Conservation (phyloP, 1,140 invertebrate genomes). For the Monomorium pharaonis region DNA sequence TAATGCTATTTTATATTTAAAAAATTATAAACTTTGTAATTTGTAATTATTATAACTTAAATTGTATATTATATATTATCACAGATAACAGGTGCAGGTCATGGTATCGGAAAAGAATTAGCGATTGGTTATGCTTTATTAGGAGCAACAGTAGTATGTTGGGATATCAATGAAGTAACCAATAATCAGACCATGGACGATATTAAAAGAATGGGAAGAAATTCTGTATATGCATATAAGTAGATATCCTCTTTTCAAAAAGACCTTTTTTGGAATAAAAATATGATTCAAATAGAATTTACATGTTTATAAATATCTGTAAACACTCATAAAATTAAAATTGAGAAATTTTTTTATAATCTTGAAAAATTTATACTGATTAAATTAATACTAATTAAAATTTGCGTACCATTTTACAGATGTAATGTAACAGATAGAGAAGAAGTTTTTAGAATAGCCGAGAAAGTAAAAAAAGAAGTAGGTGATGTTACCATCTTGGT, state of each 20-base stretch:
- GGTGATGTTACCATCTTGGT: constrained; percentile 90
- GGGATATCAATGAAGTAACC: constrained; percentile 93
- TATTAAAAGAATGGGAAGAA: constrained; percentile 84
- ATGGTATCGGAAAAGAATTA: constrained; percentile 95
- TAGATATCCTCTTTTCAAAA: constrained; percentile 66
- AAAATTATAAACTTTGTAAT: neutral
- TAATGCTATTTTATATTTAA: no score
- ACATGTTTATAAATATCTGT: neutral
- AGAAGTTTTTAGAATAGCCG: constrained; percentile 86
- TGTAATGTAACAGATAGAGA: constrained; percentile 89
- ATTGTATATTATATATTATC: constrained; percentile 12
- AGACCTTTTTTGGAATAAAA: neutral
- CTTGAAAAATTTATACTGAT: no score
- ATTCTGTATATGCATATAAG: constrained; percentile 85
- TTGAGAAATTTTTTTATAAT: no score
- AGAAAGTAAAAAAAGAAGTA: constrained; percentile 87
- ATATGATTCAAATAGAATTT: neutral
- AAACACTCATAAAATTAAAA: no score
- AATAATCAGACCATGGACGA: constrained; percentile 88
- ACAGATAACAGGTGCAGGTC: constrained; percentile 95
- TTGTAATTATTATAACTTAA: neutral
- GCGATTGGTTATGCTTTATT: constrained; percentile 91
- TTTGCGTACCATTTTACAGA: constrained; percentile 78
- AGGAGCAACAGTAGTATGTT: constrained; percentile 93
- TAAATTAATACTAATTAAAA: neutral